Percentiles rank a stretch among this genome's conserved stretches.
phyloP scores from a whole-genome alignment of 2,888 invertebrate genomes.

The Digitonthophagus gazella region DNA sequence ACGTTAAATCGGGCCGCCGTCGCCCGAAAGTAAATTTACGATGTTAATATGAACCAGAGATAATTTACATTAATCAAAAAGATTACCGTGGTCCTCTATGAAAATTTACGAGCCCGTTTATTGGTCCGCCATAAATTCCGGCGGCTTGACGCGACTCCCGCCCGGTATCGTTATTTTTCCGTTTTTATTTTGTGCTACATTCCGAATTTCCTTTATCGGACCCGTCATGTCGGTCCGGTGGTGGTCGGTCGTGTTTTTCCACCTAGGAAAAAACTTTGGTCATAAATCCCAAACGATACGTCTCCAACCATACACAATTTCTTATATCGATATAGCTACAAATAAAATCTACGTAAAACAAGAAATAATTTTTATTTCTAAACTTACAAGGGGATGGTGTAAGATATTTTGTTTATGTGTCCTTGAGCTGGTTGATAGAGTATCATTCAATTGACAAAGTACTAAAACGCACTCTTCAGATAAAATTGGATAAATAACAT shows the following conservation, averaged over 20 bases:
- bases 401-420: too few relatives aligned
- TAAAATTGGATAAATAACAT: too few relatives aligned
- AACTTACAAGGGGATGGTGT: too few relatives aligned
- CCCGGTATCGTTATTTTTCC: not conserved
- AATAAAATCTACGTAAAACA: too few relatives aligned
- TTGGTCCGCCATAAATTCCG: conserved; percentile 13
- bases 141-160: not conserved
- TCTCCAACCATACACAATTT: not conserved
- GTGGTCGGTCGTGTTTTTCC: not conserved
- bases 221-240: not conserved
- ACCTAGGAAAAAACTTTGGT: not conserved
- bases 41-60: conserved; percentile 11
- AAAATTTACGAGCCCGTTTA: conserved; percentile 16
- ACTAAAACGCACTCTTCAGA: too few relatives aligned
- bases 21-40: conserved; percentile 13
- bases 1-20: conserved; percentile 1
- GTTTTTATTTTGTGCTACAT: not conserved
- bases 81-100: conserved; percentile 1
- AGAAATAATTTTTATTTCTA: too few relatives aligned
- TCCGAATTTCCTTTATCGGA: not conserved
- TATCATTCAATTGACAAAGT: too few relatives aligned
- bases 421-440: too few relatives aligned
- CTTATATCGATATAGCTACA: too few relatives aligned
- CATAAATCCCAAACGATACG: not conserved
- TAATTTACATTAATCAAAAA: conserved; percentile 18